Evolutionary conservation across 1,140 invertebrate genomes (phyloP).

Genomic region (Harpegnathos saltator): DNA sequence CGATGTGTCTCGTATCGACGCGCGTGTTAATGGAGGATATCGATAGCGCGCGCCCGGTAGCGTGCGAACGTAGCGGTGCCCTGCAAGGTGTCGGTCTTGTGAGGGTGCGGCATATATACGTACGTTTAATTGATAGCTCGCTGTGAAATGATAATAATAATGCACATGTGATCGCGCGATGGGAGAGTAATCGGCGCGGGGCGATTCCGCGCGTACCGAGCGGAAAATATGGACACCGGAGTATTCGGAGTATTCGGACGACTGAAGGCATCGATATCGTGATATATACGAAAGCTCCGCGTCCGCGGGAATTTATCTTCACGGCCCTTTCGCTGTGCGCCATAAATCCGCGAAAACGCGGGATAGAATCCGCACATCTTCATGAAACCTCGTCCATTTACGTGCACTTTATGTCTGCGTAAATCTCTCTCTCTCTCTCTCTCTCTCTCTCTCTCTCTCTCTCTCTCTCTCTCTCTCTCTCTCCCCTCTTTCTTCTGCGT

Average conservation of each 20-base stretch:
- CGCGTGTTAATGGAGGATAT: slow-evolving; percentile 15
- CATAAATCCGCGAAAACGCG: background rate
- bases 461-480: too few species aligned
- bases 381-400: background rate
- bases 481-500: too few species aligned
- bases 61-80: background rate
- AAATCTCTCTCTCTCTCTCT: too few species aligned
- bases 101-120: too few species aligned
- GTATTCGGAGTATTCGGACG: background rate
- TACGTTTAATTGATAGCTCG: too few species aligned
- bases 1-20: background rate
- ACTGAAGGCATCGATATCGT: background rate
- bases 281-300: background rate
- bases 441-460: too few species aligned
- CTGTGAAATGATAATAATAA: too few species aligned
- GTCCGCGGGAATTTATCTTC: background rate
- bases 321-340: too few species aligned
- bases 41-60: background rate
- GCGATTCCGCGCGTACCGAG: background rate
- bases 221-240: background rate
- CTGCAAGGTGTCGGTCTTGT: background rate
- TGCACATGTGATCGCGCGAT: too few species aligned
- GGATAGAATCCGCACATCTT: background rate
- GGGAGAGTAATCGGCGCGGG: background rate
- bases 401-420: background rate